Evolutionary conservation across 2,888 invertebrate genomes (phyloP), one percentile per base, ranked within the genome.

Genomic region (Pollenia labialis): DNA sequence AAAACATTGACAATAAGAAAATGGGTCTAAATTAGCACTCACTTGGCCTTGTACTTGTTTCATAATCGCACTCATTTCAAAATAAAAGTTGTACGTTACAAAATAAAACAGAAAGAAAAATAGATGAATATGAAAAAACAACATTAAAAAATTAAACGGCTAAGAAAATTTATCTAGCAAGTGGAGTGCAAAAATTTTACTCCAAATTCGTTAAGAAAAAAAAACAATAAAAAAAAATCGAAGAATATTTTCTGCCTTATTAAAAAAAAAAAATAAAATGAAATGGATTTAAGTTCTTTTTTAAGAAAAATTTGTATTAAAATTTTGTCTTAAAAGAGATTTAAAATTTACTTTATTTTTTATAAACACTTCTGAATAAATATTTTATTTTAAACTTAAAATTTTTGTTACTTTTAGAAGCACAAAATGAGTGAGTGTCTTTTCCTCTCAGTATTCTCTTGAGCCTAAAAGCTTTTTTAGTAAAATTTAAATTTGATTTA

Each of bases 31-130:
- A 81, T 87, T 84, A 84, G 84, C 81, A 87, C 87, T 84, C 87
- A 77, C 81, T 81, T 84, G 87, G 87, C 87, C 87, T 87, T 87
- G 87, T 84, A 81, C 87, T 81, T 81, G 84, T 84, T 87, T 87
- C 85, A 80, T 81, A 87, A 81, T 84, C 72, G 52, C 46, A 80
- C 75, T 75, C 72, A 76, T 69, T 82, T 75, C 18, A 7, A 80
- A 64, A 9, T 18, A 44, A 74, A 54, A 66, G 10, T 23, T 23
- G 23, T 62, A 23, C 52, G 76, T 62, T 77, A 66, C 64, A 71
- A 68, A 83, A 72, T 6, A 18, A 40, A 42, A 11, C 9, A 42
- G 42, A 56, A 71, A 69, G 42, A 50, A 74, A 48, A 62, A 40
- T 6, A 60, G 8, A 10, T 69, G 44, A 14, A 62, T 44, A 23